These are phyloP conservation scores for Cyphomyrus plagiostoma DNA, from an alignment of 2,113 vertebrate genomes.

Conservation along the genomic window DNA sequence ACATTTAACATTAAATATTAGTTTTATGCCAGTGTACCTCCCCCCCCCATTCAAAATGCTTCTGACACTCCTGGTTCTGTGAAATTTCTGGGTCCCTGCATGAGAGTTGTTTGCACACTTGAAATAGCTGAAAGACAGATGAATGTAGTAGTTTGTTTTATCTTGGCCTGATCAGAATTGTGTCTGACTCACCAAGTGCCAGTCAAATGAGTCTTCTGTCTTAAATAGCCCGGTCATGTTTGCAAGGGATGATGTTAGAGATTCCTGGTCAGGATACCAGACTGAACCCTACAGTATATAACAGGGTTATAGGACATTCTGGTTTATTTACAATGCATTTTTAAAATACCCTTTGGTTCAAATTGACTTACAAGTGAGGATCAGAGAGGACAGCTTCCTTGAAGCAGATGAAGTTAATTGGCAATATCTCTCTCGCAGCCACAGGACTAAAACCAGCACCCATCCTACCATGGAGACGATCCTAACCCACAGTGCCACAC, in stretches of 20 bases:
- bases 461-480: neutral
- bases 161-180: neutral
- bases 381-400: neutral
- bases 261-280: neutral
- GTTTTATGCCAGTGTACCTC: too few species aligned
- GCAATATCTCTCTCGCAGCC: neutral
- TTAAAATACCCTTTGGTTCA: neutral
- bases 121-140: neutral
- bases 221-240: neutral
- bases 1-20: too few species aligned
- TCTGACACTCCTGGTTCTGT: neutral
- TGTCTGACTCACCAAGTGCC: neutral
- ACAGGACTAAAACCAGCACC: neutral
- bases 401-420: neutral
- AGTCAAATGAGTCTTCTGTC: neutral
- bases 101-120: neutral
- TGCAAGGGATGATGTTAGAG: neutral
- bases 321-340: neutral
- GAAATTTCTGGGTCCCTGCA: neutral
- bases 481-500: neutral
- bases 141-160: neutral
- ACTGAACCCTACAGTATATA: neutral
- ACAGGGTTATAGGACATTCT: neutral
- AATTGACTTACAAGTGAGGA: neutral
- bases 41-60: too few species aligned